Base-by-base conservation (phyloP, 2,888 invertebrate genomes). In the Tetranychus piercei region DNA sequence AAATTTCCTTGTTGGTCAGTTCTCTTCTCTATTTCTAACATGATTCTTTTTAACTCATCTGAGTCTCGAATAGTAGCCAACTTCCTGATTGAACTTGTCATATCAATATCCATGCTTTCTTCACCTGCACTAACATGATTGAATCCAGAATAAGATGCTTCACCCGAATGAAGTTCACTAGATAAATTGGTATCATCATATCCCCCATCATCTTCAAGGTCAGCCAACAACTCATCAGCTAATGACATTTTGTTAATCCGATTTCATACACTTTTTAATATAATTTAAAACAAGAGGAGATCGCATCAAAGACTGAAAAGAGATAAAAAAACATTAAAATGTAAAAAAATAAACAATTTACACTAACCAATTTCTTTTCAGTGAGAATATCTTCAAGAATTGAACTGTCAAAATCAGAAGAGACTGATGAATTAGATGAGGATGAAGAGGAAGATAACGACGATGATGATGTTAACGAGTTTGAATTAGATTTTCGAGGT, bases 221-320 rank as follows among this genome's bases (percentile, higher is more conserved):
- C 99, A 43, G 97, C 99, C 75, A 99, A 84, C 77, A 99, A 85
- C 84, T 99, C 97, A 81, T 99, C 97, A 0, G 97, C 97, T 78
- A 99, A 84, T 81, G 99, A 99, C 99, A 99, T 99, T 34, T 34
- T 34, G 79, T 80, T 78, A 9, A 15, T 9, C 15, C 11, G 55
- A 55, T 55, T 55, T 55, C 55, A 55, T 55, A 55, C 11, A 55
- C 55, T 55, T 9, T 55, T 55, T 5, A 6, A 55, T 3, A 7
- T 55, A 55, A 55, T 55, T 55, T 15, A 55, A 15, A 55, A 55
- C 55, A 55, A 55, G 15, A 55, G 55, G 55, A 1, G 55, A 55
- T 55, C 3, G 5, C 55, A 55, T 55, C 55, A 55, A 55, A 55
- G 55, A 55, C 55, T 55, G 9, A 0, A 7, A 55, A 55, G 55